A percentile compares a stretch with the other conserved stretches of the same genome.
These are phyloP conservation scores for Drosophila picticornis DNA, from an alignment of 2,888 invertebrate genomes.

Conservation along the genomic window DNA sequence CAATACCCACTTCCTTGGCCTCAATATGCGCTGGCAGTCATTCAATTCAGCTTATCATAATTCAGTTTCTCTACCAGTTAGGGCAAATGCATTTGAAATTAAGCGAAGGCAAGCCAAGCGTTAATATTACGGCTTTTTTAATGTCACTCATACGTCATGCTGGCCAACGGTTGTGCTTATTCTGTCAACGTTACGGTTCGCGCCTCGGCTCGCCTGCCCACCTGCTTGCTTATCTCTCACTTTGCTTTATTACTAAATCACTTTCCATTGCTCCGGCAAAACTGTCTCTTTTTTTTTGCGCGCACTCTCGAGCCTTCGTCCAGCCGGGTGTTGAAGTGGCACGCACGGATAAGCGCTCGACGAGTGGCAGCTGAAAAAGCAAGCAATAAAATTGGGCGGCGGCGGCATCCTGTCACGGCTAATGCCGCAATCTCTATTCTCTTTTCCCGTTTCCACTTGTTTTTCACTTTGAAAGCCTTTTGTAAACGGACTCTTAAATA, in stretches of 20 bases:
- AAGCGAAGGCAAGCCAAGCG: constrained; percentile 25
- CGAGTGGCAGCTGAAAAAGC: constrained; percentile 22
- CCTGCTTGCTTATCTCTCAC: constrained; percentile 35
- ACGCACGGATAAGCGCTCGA: constrained; percentile 17
- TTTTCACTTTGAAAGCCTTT: not conserved
- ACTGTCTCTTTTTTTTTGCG: constrained; percentile 16
- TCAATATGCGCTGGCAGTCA: constrained; percentile 11
- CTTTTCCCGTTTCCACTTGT: constrained; percentile 12
- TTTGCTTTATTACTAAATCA: constrained; percentile 69
- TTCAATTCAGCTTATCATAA: constrained; percentile 41
- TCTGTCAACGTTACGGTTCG: constrained; percentile 31
- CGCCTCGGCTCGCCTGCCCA: not conserved
- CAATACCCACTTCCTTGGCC: constrained; percentile 13
- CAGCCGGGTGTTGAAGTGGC: constrained; percentile 42
- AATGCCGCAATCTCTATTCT: constrained; percentile 33
- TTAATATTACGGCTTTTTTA: constrained; percentile 60
- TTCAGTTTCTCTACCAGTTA: constrained; percentile 9
- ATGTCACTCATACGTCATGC: constrained; percentile 65
- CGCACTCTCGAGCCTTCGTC: constrained; percentile 2
- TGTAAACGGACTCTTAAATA: not conserved
- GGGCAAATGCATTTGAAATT: constrained; percentile 51
- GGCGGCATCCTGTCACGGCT: not conserved
- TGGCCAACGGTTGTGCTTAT: constrained; percentile 33
- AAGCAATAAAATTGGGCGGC: constrained; percentile 6
- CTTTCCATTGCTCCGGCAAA: constrained; percentile 26